These are phyloP conservation scores for Fragum fragum DNA, from an alignment of 2,888 invertebrate species.

Conservation along the genomic window DNA sequence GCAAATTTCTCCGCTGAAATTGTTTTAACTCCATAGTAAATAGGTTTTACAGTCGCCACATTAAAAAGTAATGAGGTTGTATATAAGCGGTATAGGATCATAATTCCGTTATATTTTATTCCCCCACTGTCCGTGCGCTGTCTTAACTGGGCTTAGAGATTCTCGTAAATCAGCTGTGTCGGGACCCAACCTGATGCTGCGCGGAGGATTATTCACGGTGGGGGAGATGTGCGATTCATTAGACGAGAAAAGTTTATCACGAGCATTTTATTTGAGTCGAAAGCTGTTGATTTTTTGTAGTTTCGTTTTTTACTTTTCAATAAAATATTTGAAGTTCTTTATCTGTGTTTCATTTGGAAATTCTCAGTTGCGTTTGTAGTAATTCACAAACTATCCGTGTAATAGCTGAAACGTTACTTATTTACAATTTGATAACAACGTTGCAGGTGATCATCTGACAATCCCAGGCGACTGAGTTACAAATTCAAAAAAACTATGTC, in stretches of 20 bases:
- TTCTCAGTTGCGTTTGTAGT: background rate
- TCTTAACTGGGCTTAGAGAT: slow-evolving; percentile 24
- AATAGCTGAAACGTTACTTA: too few relatives aligned
- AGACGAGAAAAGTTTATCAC: slow-evolving; percentile 19
- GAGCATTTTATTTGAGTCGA: slow-evolving; percentile 16
- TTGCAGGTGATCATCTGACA: too few relatives aligned
- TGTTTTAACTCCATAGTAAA: slow-evolving; percentile 9
- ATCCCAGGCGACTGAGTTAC: too few relatives aligned
- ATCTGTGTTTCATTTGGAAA: background rate
- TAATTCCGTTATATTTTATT: slow-evolving; percentile 28
- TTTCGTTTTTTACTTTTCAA: background rate
- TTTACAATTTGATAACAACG: too few relatives aligned
- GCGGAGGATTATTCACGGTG: slow-evolving; percentile 19
- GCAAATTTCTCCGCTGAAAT: background rate
- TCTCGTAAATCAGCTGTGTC: slow-evolving; percentile 22
- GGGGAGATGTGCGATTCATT: slow-evolving; percentile 22
- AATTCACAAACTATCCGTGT: too few relatives aligned
- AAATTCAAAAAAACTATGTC: too few relatives aligned
- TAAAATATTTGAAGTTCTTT: slow-evolving; percentile 1
- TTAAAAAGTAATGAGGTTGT: slow-evolving; percentile 23
- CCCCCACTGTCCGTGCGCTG: slow-evolving; percentile 20
- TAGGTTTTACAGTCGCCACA: slow-evolving; percentile 19
- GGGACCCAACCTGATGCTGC: slow-evolving; percentile 7
- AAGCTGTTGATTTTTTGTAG: background rate
- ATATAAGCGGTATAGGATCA: slow-evolving; percentile 26